Conservation (phyloP, 1,140 invertebrate genomes). For the Chelonus insularis region DNA sequence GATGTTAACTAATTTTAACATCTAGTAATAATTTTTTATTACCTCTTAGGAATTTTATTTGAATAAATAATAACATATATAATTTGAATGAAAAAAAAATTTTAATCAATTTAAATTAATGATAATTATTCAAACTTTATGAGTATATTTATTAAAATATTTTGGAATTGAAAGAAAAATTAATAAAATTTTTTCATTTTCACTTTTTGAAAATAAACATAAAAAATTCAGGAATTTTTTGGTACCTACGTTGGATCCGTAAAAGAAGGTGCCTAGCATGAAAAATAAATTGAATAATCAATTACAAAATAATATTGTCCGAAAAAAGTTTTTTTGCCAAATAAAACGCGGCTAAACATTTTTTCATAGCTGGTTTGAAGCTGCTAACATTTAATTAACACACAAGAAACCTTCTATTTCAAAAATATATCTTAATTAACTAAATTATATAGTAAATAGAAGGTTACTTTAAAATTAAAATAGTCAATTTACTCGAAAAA, state of each 20-base stretch:
- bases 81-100: no score
- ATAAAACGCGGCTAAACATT: neutral
- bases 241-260: conserved; percentile 63
- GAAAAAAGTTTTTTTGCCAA: neutral
- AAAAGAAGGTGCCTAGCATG: conserved; percentile 60
- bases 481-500: neutral
- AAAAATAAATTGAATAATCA: conserved; percentile 52
- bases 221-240: conserved; percentile 34
- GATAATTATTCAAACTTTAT: no score
- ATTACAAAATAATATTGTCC: conserved; percentile 35
- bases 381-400: neutral
- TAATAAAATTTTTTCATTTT: conserved; percentile 1
- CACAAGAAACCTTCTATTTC: neutral
- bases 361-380: neutral
- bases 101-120: no score
- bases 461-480: conserved; percentile 13
- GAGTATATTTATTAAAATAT: neutral
- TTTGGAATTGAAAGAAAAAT: no score
- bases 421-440: neutral
- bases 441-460: neutral
- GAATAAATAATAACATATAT: no score
- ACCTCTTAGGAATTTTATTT: no score
- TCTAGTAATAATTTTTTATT: no score
- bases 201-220: no score
- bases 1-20: no score